A percentile compares a stretch with the other conserved stretches of the same genome.
Conservation (phyloP, 1,140 invertebrate species). For the Euura saliciscinereae region DNA sequence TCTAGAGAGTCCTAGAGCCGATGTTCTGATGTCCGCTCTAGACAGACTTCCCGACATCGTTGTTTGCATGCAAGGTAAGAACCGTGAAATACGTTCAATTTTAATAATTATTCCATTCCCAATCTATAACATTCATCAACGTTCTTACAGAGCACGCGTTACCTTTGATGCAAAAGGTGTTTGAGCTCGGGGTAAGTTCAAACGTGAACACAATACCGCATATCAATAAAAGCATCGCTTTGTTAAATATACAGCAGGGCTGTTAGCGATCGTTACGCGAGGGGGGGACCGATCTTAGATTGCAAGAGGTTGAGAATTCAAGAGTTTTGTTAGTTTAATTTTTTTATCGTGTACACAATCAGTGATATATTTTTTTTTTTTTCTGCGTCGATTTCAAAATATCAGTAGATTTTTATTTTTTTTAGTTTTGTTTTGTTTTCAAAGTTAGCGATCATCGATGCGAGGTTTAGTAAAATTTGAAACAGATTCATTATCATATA, state of each 20-base stretch:
- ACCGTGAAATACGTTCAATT: slow-evolving; percentile 10
- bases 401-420: not conserved
- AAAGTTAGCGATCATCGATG: too few species aligned
- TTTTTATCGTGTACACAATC: not conserved
- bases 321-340: slow-evolving; percentile 10
- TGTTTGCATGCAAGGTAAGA: slow-evolving; percentile 76
- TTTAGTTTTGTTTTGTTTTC: not conserved
- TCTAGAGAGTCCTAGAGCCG: slow-evolving; percentile 77
- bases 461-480: too few species aligned
- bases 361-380: too few species aligned
- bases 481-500: too few species aligned
- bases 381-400: not conserved
- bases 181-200: slow-evolving; percentile 80
- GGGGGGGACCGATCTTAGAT: slow-evolving; percentile 63
- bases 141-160: slow-evolving; percentile 76
- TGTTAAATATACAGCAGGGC: slow-evolving; percentile 83
- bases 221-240: slow-evolving; percentile 78
- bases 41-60: slow-evolving; percentile 84
- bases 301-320: slow-evolving; percentile 23
- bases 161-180: slow-evolving; percentile 79
- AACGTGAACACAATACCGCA: slow-evolving; percentile 79
- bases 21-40: slow-evolving; percentile 78
- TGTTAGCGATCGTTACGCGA: slow-evolving; percentile 65
- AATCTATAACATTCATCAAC: slow-evolving; percentile 29
- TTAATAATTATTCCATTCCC: slow-evolving; percentile 18